A percentile compares a stretch with the other conserved stretches of the same genome.
phyloP scores from a whole-genome alignment of 2,797 vertebrate species.

The Myotis pilosus region DNA sequence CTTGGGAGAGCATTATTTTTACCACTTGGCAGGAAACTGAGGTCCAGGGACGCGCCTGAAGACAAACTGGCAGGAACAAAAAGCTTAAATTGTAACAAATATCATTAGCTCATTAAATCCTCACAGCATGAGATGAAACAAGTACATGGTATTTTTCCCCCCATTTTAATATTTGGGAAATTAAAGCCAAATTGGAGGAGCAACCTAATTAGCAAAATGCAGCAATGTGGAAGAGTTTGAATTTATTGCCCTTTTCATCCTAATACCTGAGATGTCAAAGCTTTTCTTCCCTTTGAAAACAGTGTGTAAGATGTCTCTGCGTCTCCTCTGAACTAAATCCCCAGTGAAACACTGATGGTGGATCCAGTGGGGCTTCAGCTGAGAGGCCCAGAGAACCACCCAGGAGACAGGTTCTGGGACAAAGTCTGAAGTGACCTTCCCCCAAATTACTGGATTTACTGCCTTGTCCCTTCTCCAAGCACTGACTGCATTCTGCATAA shows the following conservation, averaged over 20 bases:
- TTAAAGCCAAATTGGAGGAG: conserved; percentile 37
- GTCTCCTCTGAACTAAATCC: not conserved
- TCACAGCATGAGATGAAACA: conserved; percentile 43
- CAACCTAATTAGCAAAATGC: not conserved
- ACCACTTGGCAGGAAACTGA: conserved; percentile 9
- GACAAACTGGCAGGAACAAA: not conserved
- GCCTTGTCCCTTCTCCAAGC: not conserved
- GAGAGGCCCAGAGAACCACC: not conserved
- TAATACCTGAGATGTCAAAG: not conserved
- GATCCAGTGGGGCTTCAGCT: not conserved
- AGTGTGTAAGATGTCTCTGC: not conserved
- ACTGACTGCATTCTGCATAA: not conserved
- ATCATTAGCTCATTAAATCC: conserved; percentile 52
- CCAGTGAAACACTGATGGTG: not conserved
- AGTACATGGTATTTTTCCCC: not conserved
- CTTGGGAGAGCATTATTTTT: not conserved
- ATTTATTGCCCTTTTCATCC: not conserved
- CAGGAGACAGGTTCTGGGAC: not conserved
- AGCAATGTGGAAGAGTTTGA: not conserved
- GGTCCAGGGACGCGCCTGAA: not conserved
- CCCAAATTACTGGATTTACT: not conserved
- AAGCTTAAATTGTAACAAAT: conserved; percentile 39
- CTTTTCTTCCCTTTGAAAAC: not conserved
- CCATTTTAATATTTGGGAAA: conserved; percentile 42
- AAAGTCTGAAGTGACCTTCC: not conserved